These are phyloP conservation scores for Macropis europaea DNA, from an alignment of 2,888 invertebrate species.

Conservation along the genomic window DNA sequence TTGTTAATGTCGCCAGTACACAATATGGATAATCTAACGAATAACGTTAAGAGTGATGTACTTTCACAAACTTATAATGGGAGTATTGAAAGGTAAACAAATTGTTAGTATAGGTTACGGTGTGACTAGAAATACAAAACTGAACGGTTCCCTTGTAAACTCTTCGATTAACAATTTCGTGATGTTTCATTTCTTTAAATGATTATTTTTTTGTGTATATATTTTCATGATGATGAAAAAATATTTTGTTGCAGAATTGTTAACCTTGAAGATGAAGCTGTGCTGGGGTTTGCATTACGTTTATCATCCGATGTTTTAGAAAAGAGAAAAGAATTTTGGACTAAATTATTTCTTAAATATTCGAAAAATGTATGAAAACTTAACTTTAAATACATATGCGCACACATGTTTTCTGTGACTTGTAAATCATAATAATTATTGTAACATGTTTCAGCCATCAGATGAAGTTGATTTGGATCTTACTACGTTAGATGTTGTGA, in stretches of 20 bases:
- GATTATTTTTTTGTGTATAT: neutral
- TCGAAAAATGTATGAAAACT: constrained; percentile 48
- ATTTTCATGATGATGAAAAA: too few relatives aligned
- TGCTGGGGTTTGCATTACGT: neutral
- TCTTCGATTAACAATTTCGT: constrained; percentile 21
- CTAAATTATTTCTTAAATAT: constrained; percentile 64
- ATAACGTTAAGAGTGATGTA: neutral
- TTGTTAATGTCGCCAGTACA: neutral
- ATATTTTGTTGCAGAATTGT: constrained; percentile 29
- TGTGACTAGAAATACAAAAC: neutral
- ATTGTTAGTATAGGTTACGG: neutral
- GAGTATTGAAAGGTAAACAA: constrained; percentile 53
- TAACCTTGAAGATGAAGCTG: neutral
- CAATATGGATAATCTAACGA: neutral
- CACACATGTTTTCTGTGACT: neutral
- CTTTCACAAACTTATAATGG: constrained; percentile 53
- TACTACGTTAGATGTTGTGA: constrained; percentile 34
- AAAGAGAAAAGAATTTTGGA: constrained; percentile 59
- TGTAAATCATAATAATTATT: neutral
- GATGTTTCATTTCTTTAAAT: constrained; percentile 27
- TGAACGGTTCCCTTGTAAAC: neutral
- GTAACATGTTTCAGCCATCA: constrained; percentile 43
- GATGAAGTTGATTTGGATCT: constrained; percentile 54
- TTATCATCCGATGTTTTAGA: constrained; percentile 43
- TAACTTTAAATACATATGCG: neutral